Evolutionary conservation across 92 coral and sea anemone genomes (phyloP).

Genomic region (Phenganax stokvisi): DNA sequence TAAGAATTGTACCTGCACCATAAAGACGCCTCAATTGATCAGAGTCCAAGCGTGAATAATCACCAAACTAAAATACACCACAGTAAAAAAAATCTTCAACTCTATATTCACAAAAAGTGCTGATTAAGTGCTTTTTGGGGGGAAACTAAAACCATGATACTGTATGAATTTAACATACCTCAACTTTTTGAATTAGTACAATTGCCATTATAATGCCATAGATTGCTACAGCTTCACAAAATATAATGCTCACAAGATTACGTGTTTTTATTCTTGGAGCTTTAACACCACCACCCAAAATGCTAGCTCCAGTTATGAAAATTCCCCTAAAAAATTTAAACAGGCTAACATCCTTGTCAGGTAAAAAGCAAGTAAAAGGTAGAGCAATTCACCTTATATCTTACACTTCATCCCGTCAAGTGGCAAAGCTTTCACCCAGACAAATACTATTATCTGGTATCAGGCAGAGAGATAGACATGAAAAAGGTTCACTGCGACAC

Average conservation of each 20-base stretch:
- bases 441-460: no score
- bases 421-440: no score
- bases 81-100: neutral
- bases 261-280: conserved; percentile 98
- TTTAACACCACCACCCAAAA: conserved; percentile 96
- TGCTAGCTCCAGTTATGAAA: conserved; percentile 83
- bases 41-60: neutral
- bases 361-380: no score
- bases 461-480: no score
- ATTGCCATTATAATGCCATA: conserved; percentile 99
- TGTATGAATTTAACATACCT: conserved; percentile 46
- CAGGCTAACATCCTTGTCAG: no score
- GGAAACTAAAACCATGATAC: neutral
- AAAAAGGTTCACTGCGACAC: no score
- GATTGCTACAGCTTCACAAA: conserved; percentile 99
- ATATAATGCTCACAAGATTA: conserved; percentile 86
- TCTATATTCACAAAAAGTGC: no score
- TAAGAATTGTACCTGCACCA: conserved; percentile 27
- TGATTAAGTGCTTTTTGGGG: no score
- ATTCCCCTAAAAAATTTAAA: conserved; percentile 68
- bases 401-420: no score
- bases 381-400: no score
- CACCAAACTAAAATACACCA: neutral
- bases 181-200: conserved; percentile 71
- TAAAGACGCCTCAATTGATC: conserved; percentile 12